Base-by-base conservation (phyloP, 2,797 vertebrate genomes). In the Stomatorhinus walkeri region DNA sequence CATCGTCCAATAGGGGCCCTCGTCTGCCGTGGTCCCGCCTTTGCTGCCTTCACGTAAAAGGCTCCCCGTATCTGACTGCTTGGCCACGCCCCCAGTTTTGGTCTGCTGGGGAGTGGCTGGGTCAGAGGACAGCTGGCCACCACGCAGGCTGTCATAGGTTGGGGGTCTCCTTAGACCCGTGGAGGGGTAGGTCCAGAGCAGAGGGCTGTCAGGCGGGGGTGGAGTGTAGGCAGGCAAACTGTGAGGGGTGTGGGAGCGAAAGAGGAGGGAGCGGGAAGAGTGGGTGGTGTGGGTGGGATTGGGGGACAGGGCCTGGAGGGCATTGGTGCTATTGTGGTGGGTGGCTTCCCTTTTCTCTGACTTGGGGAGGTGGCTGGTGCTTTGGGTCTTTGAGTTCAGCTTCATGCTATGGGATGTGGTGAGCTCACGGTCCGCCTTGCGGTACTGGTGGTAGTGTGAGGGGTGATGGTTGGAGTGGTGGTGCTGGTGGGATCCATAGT, bases 111-210 rank as follows among this genome's bases (percentile, higher is more conserved):
- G 95, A 22, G 93, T 89, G 86, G 87, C 28, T 40, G 54, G 94
- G 46, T 92, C 93, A 68, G 87, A 94, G 0, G 94, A 93, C 5
- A 88, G 40, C 64, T 94, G 95, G 91, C 93, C 93, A 52, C 95
- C 95, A 48, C 95, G 93, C 48, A 97, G 92, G 91, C 97, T 98
- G 88, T 98, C 97, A 1, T 98, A 98, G 85, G 97, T 97, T 0
- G 97, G 97, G 14, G 97, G 97, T 52, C 96, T 96, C 22, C 95
- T 95, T 91, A 97, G 95, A 43, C 96, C 97, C n/a, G 95, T 94
- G 0, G 97, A 97, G n/a, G 97, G 97, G 93, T 97, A 98, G 48
- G 97, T 98, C 97, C 97, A 98, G 83, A 97, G 95, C 32, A 97
- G 93, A 49, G 96, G 95, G 92, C 95, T 95, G 93, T 97, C 96